Evolutionary conservation across 2,113 vertebrate genomes (phyloP), one percentile per base, ranked within the genome.

Genomic region (Amphiprion percula): DNA sequence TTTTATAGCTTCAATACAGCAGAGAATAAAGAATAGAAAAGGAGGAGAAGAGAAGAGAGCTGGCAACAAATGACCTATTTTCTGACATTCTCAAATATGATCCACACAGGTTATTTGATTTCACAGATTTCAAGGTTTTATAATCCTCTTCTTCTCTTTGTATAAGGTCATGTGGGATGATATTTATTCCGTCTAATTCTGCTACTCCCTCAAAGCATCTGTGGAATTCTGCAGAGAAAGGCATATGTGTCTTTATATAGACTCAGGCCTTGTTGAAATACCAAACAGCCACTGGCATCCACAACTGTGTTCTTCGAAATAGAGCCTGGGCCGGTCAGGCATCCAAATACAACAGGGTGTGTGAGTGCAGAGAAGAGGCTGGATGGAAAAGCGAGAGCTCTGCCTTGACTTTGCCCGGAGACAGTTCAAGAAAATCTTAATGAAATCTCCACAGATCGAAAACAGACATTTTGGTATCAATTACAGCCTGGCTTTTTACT

Each of bases 281-380:
- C 85, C 91, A 82, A 79, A 72, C 77, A 70, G 83, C 74, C 77
- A 28, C 28, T 66, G 85, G 88, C 88, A 91, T 90, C 74, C 87
- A 77, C 91, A 93, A 90, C 86, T 93, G 93, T 86, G 87, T n/a
- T 71, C 66, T 84, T 90, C 23, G 84, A 92, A 94, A 93, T 93
- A 93, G 90, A 91, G 84, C 65, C 49, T 33, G 10, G 71, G 68
- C 44, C 0, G 72, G 50, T 75, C 84, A 84, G 73, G 41, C 73
- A 58, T 77, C 65, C 69, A 74, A 54, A 77, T 79, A 58, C 60
- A 82, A 37, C 82, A 70, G 86, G 70, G 76, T 60, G 78, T 83
- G 76, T 66, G 79, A 53, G 81, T 28, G 33, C 10, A 33, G 37
- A 53, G 5, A 6, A 15, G 46, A 69, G 26, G 62, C 58, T 28